A percentile compares a stretch with the other conserved stretches of the same genome.
Evolutionary conservation across 2,888 invertebrate species (phyloP).

Genomic region (Tipula confusa): DNA sequence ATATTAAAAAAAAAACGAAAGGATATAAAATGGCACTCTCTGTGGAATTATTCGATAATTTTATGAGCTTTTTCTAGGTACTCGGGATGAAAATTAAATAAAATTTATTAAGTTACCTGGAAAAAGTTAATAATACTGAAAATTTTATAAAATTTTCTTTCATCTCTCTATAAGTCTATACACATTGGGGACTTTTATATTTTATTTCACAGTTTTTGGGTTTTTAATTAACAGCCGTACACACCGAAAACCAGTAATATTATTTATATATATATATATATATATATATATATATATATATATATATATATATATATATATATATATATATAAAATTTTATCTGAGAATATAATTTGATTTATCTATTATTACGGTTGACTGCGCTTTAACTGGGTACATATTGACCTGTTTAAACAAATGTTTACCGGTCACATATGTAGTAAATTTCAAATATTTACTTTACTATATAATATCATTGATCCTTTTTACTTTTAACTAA

Average conservation of each 20-base stretch:
- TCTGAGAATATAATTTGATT: background rate
- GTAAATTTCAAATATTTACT: background rate
- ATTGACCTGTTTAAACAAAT: background rate
- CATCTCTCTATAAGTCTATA: background rate
- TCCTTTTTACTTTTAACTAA: background rate
- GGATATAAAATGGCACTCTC: conserved; percentile 6
- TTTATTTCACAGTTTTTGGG: background rate
- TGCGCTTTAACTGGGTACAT: background rate
- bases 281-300: no score
- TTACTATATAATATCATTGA: background rate
- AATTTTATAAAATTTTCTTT: background rate
- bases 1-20: background rate
- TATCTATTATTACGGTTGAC: background rate
- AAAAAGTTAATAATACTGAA: conserved; percentile 3
- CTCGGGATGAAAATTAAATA: background rate
- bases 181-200: background rate
- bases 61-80: background rate
- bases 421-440: background rate
- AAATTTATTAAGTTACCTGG: background rate
- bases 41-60: background rate
- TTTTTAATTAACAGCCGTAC: background rate
- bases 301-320: no score
- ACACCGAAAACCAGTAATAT: no score
- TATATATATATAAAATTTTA: no score
- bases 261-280: no score